Evolutionary conservation across 2,113 vertebrate species (phyloP).

Genomic region (Xyrauchen texanus): DNA sequence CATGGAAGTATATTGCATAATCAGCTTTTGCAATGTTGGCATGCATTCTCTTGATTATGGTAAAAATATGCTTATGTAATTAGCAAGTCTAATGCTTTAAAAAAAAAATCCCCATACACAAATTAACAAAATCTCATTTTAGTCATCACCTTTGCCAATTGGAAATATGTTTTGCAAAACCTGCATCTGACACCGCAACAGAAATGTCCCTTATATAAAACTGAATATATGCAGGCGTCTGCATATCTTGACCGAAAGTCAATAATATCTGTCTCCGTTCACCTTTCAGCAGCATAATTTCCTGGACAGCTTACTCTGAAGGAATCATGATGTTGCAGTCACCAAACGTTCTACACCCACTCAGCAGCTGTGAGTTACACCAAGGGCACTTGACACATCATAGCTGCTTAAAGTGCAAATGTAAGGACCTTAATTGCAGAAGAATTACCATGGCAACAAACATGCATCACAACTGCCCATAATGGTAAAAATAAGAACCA

Average conservation of each 20-base stretch:
- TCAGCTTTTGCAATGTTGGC: not conserved
- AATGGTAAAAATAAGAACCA: not conserved
- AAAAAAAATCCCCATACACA: constrained; percentile 13
- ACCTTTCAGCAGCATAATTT: constrained; percentile 17
- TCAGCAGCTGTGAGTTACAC: constrained; percentile 22
- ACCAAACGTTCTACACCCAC: constrained; percentile 22
- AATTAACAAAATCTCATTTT: constrained; percentile 26
- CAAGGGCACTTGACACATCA: constrained; percentile 36
- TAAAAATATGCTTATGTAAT: constrained; percentile 12
- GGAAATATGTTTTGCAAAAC: not conserved
- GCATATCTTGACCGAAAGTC: constrained; percentile 1
- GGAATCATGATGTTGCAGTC: constrained; percentile 17
- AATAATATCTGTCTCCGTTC: constrained; percentile 11
- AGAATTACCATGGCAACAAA: constrained; percentile 25
- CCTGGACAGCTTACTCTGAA: constrained; percentile 10
- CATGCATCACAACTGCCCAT: not conserved
- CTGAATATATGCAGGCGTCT: not conserved
- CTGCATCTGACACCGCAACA: too few relatives aligned
- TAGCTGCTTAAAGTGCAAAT: not conserved
- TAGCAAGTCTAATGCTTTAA: not conserved
- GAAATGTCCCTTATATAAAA: not conserved
- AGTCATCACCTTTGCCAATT: not conserved
- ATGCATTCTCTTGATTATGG: not conserved
- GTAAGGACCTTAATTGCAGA: constrained; percentile 21
- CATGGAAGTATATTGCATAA: not conserved